Evolutionary conservation across 2,797 vertebrate species (phyloP).

Genomic region (Amblyopsis hoosieri): DNA sequence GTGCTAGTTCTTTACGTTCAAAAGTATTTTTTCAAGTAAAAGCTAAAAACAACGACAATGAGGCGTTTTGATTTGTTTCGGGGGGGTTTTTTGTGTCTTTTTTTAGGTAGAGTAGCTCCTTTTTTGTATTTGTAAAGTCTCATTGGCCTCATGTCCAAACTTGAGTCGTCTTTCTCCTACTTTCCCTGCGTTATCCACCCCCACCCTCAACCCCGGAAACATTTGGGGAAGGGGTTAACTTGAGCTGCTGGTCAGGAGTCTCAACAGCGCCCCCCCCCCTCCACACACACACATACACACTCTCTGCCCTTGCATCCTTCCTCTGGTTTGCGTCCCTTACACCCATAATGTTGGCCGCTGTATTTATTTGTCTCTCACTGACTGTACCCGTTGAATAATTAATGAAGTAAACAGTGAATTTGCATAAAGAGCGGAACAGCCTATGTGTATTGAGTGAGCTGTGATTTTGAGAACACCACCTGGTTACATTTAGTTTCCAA

Average conservation of each 20-base stretch:
- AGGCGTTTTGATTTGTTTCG: conserved; percentile 40
- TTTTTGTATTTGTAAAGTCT: conserved; percentile 12
- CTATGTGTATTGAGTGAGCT: conserved; percentile 39
- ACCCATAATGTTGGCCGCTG: conserved; percentile 20
- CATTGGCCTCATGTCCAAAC: conserved; percentile 15
- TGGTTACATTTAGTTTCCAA: too few relatives aligned
- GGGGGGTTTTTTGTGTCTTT: conserved; percentile 62
- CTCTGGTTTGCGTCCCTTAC: neutral
- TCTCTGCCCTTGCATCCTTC: neutral
- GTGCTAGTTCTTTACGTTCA: conserved; percentile 78
- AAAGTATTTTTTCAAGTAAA: conserved; percentile 84
- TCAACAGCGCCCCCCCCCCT: too few relatives aligned
- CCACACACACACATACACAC: too few relatives aligned
- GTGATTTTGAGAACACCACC: neutral
- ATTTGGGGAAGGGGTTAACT: too few relatives aligned
- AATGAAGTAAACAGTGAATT: conserved; percentile 67
- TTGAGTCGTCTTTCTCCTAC: conserved; percentile 9
- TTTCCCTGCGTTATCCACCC: neutral
- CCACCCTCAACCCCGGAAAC: too few relatives aligned
- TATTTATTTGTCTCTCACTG: conserved; percentile 74
- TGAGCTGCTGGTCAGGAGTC: too few relatives aligned
- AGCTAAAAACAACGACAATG: conserved; percentile 62
- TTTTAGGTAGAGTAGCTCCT: conserved; percentile 46
- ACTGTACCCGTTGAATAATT: conserved; percentile 71
- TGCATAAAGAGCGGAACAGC: conserved; percentile 55